These are phyloP conservation scores for Eumacrocentrus americanus DNA, from an alignment of 2,888 invertebrate species.

Conservation along the genomic window DNA sequence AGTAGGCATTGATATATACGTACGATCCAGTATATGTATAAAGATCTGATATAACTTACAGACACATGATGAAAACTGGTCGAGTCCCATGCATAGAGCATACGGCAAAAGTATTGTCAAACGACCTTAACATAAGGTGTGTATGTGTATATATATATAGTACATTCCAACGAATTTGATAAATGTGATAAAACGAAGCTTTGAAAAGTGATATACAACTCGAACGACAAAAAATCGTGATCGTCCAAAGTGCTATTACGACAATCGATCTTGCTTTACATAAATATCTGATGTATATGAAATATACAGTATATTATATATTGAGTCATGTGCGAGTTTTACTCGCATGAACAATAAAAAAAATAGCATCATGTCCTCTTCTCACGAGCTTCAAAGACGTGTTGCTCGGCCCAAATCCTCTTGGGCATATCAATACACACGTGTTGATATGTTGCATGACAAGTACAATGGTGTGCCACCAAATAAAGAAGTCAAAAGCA, in stretches of 20 bases:
- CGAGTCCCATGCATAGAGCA: conserved; percentile 45
- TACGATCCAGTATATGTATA: conserved; percentile 30
- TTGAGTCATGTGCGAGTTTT: conserved; percentile 7
- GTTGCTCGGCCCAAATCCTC: conserved; percentile 6
- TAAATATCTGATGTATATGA: conserved; percentile 12
- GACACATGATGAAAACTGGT: conserved; percentile 41
- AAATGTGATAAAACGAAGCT: conserved; percentile 22
- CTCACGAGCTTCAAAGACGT: conserved; percentile 13
- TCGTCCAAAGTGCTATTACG: conserved; percentile 21
- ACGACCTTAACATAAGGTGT: conserved; percentile 25
- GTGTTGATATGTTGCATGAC: too few species aligned
- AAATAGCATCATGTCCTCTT: conserved; percentile 19
- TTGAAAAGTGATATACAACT: conserved; percentile 17
- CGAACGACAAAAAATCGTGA: conserved; percentile 26
- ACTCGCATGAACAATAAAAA: conserved; percentile 11
- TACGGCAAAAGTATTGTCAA: conserved; percentile 36
- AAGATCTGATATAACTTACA: conserved; percentile 34
- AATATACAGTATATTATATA: too few species aligned
- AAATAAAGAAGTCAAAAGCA: conserved; percentile 31
- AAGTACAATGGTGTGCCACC: too few species aligned
- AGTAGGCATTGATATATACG: conserved; percentile 30
- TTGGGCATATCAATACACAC: conserved; percentile 14
- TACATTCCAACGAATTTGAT: conserved; percentile 33
- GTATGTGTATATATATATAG: too few species aligned
- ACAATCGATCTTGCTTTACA: conserved; percentile 21